Percentiles rank a stretch among this genome's conserved stretches.
phyloP scores from a whole-genome alignment of 2,113 vertebrate genomes.

The Probosciger aterrimus region DNA sequence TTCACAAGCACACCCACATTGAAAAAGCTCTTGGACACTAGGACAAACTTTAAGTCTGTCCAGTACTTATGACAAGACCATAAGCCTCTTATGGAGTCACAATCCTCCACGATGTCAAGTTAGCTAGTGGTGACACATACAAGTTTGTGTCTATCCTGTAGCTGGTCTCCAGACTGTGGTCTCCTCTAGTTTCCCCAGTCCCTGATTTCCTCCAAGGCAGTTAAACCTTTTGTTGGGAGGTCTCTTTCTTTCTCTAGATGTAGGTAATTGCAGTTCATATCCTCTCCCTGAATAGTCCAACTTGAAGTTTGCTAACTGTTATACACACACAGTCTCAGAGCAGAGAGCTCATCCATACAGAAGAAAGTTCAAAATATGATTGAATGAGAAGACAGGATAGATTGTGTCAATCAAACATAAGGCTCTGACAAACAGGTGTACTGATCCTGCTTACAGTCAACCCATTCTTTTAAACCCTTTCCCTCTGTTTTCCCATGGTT shows the following conservation, averaged over 20 bases:
- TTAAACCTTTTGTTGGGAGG: accelerated
- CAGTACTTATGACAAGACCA: background rate
- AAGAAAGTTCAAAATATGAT: background rate
- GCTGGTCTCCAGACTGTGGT: background rate
- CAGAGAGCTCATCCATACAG: background rate
- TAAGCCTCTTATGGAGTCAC: background rate
- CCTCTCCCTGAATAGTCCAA: background rate
- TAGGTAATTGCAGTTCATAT: background rate
- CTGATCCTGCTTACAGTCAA: background rate
- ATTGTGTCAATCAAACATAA: background rate
- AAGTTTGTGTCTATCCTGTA: background rate
- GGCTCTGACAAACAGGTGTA: background rate
- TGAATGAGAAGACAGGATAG: background rate
- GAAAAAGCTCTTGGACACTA: background rate
- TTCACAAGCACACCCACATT: background rate
- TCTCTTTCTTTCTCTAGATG: background rate
- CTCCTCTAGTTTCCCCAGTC: background rate
- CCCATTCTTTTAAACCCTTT: background rate
- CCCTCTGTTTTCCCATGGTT: background rate
- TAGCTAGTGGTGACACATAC: background rate
- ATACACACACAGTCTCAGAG: background rate
- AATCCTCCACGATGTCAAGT: background rate
- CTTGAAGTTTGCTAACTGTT: background rate
- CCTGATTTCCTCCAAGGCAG: background rate
- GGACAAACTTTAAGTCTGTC: background rate